phyloP scores from a whole-genome alignment of 2,797 vertebrate species.

The Liasis olivaceus region DNA sequence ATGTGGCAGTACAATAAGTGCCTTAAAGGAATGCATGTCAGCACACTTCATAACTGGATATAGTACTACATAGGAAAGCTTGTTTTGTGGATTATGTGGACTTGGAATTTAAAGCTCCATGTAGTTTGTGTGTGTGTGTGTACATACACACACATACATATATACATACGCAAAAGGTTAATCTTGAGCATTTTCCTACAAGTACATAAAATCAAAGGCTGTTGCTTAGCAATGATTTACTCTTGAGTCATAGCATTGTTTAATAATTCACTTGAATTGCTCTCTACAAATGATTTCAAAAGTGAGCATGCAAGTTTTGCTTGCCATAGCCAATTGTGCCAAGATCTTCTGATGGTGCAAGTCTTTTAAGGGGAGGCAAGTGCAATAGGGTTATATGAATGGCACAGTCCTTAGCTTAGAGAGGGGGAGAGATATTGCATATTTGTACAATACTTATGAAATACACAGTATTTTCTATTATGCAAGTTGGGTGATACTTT shows the following conservation, averaged over 20 bases:
- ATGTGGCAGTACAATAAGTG: background rate
- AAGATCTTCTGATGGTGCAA: constrained; percentile 41
- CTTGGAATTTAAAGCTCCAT: background rate
- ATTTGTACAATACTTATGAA: constrained; percentile 51
- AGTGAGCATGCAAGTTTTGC: constrained; percentile 7
- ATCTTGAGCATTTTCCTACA: background rate
- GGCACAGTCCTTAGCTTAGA: background rate
- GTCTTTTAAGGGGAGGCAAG: constrained; percentile 27
- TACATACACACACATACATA: background rate
- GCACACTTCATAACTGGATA: background rate
- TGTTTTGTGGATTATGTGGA: background rate
- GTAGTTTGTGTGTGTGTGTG: background rate
- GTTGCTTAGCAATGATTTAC: constrained; percentile 4
- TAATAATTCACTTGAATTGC: background rate
- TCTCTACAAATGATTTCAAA: constrained; percentile 6
- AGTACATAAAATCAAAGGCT: background rate
- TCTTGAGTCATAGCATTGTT: background rate
- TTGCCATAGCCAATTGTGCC: constrained; percentile 24
- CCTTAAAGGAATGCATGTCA: background rate
- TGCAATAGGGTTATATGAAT: fast-evolving
- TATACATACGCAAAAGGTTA: background rate
- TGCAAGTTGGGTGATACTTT: too few relatives aligned
- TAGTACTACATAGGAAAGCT: background rate
- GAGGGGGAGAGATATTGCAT: fast-evolving
- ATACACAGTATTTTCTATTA: background rate